Percentiles rank a stretch among this genome's conserved stretches.
Conservation (phyloP, 2,797 vertebrate species). For the Sphenodon punctatus region DNA sequence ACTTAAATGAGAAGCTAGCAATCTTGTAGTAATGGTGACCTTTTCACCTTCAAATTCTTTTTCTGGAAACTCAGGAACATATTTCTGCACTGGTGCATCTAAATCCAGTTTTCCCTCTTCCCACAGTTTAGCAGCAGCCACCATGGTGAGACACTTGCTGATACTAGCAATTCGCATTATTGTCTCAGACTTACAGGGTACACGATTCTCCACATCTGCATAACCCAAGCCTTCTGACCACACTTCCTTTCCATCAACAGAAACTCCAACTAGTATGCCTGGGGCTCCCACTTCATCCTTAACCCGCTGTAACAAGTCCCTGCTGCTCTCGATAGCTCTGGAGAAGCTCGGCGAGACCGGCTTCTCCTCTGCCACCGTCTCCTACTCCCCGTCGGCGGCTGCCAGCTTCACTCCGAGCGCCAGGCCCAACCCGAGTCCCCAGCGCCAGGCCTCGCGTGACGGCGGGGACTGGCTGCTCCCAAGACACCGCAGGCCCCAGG, state of each 20-base stretch:
- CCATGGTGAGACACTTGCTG: conserved; percentile 93
- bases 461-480: too few relatives aligned
- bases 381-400: conserved; percentile 55
- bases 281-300: conserved; percentile 95
- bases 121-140: conserved; percentile 90
- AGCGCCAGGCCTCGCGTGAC: conserved; percentile 36
- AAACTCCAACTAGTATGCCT: conserved; percentile 90
- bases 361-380: conserved; percentile 31
- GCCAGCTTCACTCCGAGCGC: conserved; percentile 78
- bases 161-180: conserved; percentile 96
- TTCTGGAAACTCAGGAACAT: conserved; percentile 94
- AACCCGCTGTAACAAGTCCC: conserved; percentile 86
- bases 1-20: conserved; percentile 93
- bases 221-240: conserved; percentile 96
- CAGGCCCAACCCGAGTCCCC: conserved; percentile 78
- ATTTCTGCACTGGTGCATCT: conserved; percentile 91
- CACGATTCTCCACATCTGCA: conserved; percentile 93
- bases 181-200: conserved; percentile 86
- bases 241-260: conserved; percentile 89
- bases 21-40: conserved; percentile 89
- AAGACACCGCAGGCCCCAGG: too few relatives aligned
- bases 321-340: conserved; percentile 79
- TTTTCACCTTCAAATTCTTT: conserved; percentile 91
- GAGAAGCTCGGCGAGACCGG: conserved; percentile 52
- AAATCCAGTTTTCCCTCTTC: conserved; percentile 92